phyloP scores from a whole-genome alignment of 2,888 invertebrate genomes.

The Mythimna albipuncta region DNA sequence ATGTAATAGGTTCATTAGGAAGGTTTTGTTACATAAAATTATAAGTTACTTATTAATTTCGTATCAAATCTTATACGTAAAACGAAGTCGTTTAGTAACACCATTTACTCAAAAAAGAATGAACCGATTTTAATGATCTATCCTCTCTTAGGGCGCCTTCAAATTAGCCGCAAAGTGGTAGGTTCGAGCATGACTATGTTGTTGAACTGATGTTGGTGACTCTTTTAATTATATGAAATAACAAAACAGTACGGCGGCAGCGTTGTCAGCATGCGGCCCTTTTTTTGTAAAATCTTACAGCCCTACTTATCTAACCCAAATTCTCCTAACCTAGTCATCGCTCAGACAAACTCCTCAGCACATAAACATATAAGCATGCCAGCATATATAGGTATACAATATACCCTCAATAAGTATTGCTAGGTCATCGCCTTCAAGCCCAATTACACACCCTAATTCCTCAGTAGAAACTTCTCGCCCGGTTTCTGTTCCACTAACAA shows the following conservation, averaged over 20 bases:
- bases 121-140: too few relatives aligned
- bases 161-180: too few relatives aligned
- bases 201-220: too few relatives aligned
- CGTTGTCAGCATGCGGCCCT: too few relatives aligned
- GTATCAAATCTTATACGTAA: neutral
- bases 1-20: slow-evolving; percentile 51
- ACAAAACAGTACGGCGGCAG: too few relatives aligned
- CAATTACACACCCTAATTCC: slow-evolving; percentile 62
- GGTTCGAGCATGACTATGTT: too few relatives aligned
- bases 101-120: too few relatives aligned
- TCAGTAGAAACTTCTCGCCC: slow-evolving; percentile 28
- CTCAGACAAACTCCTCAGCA: neutral
- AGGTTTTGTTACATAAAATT: slow-evolving; percentile 25
- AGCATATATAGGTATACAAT: neutral
- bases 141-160: too few relatives aligned
- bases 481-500: slow-evolving; percentile 36
- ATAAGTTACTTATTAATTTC: neutral
- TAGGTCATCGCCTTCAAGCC: slow-evolving; percentile 56
- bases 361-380: neutral
- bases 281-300: too few relatives aligned
- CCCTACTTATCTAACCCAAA: neutral
- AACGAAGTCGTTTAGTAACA: too few relatives aligned
- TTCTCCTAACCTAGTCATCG: neutral
- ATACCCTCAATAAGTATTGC: slow-evolving; percentile 29
- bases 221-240: too few relatives aligned